These are phyloP conservation scores for Tragelaphus buxtoni DNA, from an alignment of 2,113 vertebrate species.

Conservation along the genomic window DNA sequence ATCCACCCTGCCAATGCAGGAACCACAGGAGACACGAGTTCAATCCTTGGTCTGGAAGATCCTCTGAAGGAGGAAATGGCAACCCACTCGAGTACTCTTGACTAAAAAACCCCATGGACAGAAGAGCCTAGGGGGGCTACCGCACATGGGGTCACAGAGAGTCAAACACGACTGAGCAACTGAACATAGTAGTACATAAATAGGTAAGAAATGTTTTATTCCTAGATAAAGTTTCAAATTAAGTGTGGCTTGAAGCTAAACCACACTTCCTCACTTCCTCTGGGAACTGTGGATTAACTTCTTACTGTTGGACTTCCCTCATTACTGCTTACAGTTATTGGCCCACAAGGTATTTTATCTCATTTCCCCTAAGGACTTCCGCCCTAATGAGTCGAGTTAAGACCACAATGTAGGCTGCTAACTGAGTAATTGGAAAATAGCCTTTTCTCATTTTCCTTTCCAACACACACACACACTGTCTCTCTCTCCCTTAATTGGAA, in stretches of 20 bases:
- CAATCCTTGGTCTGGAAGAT: background rate
- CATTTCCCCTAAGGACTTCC: background rate
- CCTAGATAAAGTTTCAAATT: background rate
- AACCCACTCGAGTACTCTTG: background rate
- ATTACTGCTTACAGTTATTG: background rate
- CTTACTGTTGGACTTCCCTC: background rate
- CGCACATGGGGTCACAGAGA: fast-evolving
- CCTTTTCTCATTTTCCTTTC: background rate
- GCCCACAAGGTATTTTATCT: background rate
- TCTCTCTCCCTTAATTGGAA: background rate
- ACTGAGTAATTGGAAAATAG: background rate
- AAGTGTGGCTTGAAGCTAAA: slow-evolving; percentile 18
- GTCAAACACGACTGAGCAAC: background rate
- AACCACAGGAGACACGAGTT: background rate
- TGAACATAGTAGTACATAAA: background rate
- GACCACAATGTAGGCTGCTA: background rate
- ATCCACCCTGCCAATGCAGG: background rate
- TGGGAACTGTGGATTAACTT: background rate
- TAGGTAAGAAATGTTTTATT: background rate
- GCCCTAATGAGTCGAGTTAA: background rate
- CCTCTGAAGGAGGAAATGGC: background rate
- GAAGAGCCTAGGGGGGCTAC: background rate
- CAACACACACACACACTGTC: background rate
- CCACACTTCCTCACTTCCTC: background rate
- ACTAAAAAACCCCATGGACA: background rate